These are phyloP conservation scores for Cheilosia scutellata DNA, from an alignment of 2,888 invertebrate species.

Conservation along the genomic window DNA sequence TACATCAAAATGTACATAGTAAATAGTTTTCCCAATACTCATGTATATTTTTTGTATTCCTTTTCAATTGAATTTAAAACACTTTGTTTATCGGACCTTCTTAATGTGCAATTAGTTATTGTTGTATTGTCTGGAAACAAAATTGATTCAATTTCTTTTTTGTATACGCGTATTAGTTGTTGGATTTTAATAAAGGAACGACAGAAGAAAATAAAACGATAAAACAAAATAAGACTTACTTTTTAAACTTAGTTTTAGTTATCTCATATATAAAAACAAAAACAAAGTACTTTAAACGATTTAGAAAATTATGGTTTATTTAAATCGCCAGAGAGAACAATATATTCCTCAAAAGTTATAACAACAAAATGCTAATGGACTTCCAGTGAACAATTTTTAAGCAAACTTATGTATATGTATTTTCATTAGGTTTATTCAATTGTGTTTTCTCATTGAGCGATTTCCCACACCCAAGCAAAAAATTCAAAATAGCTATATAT, in stretches of 20 bases:
- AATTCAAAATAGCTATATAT: constrained; percentile 2
- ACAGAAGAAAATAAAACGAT: constrained; percentile 6
- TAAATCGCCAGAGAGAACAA: constrained; percentile 25
- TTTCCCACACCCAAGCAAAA: constrained; percentile 10
- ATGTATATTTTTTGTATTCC: constrained; percentile 63
- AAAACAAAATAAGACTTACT: constrained; percentile 71
- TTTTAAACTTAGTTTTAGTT: constrained; percentile 49
- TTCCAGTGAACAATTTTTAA: constrained; percentile 80
- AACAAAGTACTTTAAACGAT: constrained; percentile 61
- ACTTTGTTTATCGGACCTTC: constrained; percentile 30
- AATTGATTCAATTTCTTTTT: constrained; percentile 42
- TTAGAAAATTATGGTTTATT: constrained; percentile 44
- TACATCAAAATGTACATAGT: constrained; percentile 43
- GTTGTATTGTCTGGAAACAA: constrained; percentile 40
- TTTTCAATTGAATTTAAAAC: constrained; percentile 47
- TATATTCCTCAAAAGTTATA: constrained; percentile 25
- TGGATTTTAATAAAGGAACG: constrained; percentile 13
- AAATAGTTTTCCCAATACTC: constrained; percentile 59
- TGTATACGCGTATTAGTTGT: constrained; percentile 28
- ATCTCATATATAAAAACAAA: constrained; percentile 8
- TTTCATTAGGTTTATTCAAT: constrained; percentile 25
- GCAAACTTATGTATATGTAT: constrained; percentile 24
- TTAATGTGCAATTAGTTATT: constrained; percentile 65
- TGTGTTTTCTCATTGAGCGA: constrained; percentile 21
- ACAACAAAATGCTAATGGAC: constrained; percentile 81